phyloP scores from a whole-genome alignment of 2,797 vertebrate species.

The Propithecus deckenii region DNA sequence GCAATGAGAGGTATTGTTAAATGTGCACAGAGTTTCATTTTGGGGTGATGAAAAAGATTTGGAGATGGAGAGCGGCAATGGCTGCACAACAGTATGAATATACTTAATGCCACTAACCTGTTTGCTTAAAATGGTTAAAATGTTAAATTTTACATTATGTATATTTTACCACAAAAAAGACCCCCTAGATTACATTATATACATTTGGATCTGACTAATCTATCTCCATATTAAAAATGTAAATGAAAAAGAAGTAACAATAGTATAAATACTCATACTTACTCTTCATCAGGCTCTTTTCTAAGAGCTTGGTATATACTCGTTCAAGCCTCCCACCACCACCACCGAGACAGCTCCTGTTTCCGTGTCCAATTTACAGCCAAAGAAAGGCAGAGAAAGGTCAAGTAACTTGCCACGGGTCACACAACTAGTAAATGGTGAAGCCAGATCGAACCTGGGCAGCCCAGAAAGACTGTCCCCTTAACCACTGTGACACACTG shows the following conservation, averaged over 20 bases:
- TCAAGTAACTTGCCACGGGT: not conserved
- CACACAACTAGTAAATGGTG: not conserved
- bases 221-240: not conserved
- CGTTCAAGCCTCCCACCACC: not conserved
- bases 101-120: not conserved
- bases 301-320: not conserved
- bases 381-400: slow-evolving; percentile 11
- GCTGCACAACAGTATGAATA: not conserved
- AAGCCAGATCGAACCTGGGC: not conserved
- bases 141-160: not conserved
- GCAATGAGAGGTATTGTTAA: not conserved
- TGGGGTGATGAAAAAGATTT: not conserved
- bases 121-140: not conserved
- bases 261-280: not conserved
- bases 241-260: not conserved
- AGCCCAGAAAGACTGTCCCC: not conserved
- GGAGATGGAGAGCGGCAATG: too few species aligned
- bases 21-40: not conserved
- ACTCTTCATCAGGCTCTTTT: not conserved
- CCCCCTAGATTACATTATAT: not conserved
- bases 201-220: not conserved
- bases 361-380: not conserved
- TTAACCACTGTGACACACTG: not conserved
- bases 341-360: not conserved
- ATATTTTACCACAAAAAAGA: not conserved